A percentile compares a stretch with the other conserved stretches of the same genome.
Evolutionary conservation across 1,140 invertebrate species (phyloP).

Genomic region (Cherax quadricarinatus): DNA sequence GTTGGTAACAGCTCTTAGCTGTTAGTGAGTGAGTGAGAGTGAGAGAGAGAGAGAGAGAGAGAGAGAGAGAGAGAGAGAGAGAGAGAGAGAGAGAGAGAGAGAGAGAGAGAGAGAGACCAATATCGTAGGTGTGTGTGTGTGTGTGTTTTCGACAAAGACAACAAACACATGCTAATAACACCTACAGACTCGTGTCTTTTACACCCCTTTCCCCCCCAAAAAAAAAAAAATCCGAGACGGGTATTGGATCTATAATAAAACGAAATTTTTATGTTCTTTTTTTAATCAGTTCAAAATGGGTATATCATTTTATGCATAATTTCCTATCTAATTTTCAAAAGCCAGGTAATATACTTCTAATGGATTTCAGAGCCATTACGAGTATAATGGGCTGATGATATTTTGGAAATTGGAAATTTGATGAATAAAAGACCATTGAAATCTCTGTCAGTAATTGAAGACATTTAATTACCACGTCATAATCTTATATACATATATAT

Average conservation of each 20-base stretch:
- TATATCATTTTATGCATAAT: slow-evolving; percentile 33
- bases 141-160: too few relatives aligned
- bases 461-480: slow-evolving; percentile 28
- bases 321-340: slow-evolving; percentile 54
- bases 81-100: too few relatives aligned
- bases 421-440: slow-evolving; percentile 4
- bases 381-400: slow-evolving; percentile 30
- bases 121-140: too few relatives aligned
- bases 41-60: slow-evolving; percentile 19
- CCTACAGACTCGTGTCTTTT: too few relatives aligned
- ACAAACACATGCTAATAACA: too few relatives aligned
- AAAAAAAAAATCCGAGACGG: background rate
- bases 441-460: slow-evolving; percentile 17
- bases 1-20: too few relatives aligned
- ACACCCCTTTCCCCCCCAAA: background rate
- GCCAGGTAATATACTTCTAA: slow-evolving; percentile 58
- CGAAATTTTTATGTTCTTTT: slow-evolving; percentile 8
- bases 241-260: background rate
- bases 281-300: slow-evolving; percentile 40
- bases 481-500: background rate
- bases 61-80: slow-evolving; percentile 5
- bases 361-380: slow-evolving; percentile 45
- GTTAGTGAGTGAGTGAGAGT: too few relatives aligned
- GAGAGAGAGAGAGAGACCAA: background rate
- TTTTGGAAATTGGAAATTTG: slow-evolving; percentile 26